Base-by-base conservation (phyloP, 1,140 invertebrate species). In the Akabosia matsudoensis region DNA sequence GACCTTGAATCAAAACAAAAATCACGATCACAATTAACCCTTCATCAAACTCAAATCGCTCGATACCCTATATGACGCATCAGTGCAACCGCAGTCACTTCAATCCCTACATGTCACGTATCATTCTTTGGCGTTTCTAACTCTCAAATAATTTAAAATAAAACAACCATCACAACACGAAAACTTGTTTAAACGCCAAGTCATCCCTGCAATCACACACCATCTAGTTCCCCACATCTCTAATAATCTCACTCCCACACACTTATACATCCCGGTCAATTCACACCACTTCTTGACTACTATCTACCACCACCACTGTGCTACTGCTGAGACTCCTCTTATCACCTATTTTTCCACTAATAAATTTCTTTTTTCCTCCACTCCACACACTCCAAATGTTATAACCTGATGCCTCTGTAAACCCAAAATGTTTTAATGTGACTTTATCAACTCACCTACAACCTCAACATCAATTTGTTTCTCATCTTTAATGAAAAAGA, bases 401-500 rank as follows among this genome's bases (percentile, higher is more conserved):
- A n/a, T n/a, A n/a, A n/a, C n/a, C n/a, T n/a, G n/a, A n/a, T n/a
- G n/a, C n/a, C n/a, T n/a, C n/a, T n/a, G n/a, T n/a, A n/a, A n/a
- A n/a, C n/a, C n/a, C n/a, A n/a, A n/a, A n/a, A n/a, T n/a, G n/a
- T n/a, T n/a, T n/a, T n/a, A n/a, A n/a, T n/a, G n/a, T n/a, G n/a
- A n/a, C 28, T 45, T 74, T 24, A 7, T 10, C n/a, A 45, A 80
- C 83, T 82, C 88, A 85, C 93, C 92, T 83, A 95, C 91, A 73
- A 91, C 90, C 88, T 96, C 93, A 54, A 96, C 93, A 85, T 95
- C 93, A 84, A 96, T 95, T 88, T 95, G 93, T 86, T 93, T 95
- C 85, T 96, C 94, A 86, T 97, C 94, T 82, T 93, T 92, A 85
- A 97, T 97, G 87, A 92, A 94, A 86, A 96, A 97, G 84, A 97